Conservation (phyloP, 2,797 vertebrate species). For the Mycteria americana region DNA sequence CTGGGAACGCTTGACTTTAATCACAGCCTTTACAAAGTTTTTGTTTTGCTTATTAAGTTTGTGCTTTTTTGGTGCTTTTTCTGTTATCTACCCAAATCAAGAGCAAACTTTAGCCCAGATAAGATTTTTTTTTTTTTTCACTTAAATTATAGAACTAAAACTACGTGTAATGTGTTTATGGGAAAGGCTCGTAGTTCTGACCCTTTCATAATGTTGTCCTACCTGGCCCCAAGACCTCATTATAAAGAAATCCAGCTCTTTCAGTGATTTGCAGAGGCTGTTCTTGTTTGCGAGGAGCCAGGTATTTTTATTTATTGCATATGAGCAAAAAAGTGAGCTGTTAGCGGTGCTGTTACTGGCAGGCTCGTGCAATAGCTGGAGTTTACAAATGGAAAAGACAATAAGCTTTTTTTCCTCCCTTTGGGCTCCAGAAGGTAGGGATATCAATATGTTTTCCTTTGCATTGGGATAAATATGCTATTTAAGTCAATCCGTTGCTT, state of each 20-base stretch:
- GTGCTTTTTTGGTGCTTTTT: not conserved
- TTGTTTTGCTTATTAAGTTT: not conserved
- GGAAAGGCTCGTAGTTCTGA: not conserved
- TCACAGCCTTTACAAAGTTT: not conserved
- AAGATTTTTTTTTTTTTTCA: too few species aligned
- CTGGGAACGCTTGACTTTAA: not conserved
- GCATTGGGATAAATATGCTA: not conserved
- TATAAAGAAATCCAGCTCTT: not conserved
- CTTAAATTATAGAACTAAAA: not conserved
- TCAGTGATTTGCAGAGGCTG: accelerated
- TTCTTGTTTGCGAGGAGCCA: not conserved
- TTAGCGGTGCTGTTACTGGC: not conserved
- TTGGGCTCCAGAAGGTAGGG: not conserved
- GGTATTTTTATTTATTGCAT: too few species aligned
- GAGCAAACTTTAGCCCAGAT: not conserved
- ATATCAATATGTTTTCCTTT: not conserved
- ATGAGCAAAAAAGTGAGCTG: accelerated
- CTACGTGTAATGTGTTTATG: accelerated
- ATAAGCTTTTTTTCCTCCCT: too few species aligned
- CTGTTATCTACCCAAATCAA: not conserved
- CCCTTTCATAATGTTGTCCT: accelerated
- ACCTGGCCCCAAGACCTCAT: accelerated
- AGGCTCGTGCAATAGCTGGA: not conserved
- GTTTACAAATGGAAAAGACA: not conserved
- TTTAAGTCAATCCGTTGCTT: not conserved